Conservation (phyloP, 2,113 vertebrate species). For the Sinocyclocheilus rhinocerous region DNA sequence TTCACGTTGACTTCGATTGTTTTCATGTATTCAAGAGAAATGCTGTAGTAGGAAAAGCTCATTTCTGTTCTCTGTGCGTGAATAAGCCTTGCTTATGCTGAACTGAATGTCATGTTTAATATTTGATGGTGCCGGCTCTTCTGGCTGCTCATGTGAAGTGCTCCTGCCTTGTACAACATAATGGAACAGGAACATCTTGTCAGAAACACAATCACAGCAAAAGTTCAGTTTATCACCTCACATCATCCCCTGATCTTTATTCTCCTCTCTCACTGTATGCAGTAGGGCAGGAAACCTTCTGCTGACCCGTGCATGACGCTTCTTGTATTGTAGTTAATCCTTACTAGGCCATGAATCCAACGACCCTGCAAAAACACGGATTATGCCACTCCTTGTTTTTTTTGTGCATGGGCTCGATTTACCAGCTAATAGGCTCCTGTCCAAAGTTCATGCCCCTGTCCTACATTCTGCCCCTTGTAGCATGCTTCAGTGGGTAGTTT, state of each 20-base stretch:
- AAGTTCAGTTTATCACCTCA: conserved; percentile 3
- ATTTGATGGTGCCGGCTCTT: neutral
- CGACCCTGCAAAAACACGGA: neutral
- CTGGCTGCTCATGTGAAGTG: conserved; percentile 15
- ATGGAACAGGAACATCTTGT: neutral
- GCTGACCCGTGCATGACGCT: neutral
- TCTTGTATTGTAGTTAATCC: neutral
- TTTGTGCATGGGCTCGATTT: neutral
- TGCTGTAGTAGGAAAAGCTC: neutral
- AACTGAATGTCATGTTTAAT: conserved; percentile 20
- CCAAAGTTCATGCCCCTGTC: neutral
- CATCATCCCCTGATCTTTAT: neutral
- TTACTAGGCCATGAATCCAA: neutral
- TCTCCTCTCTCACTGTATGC: neutral
- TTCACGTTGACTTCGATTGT: neutral
- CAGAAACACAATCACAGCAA: neutral
- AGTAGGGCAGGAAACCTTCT: neutral
- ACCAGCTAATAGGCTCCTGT: neutral
- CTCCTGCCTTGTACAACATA: neutral
- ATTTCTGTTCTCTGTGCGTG: neutral
- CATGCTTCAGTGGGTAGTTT: neutral
- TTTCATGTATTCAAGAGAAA: neutral
- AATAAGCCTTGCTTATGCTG: conserved; percentile 9
- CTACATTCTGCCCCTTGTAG: neutral
- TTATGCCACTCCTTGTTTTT: neutral